Base-by-base conservation (phyloP, 2,113 vertebrate genomes). In the Mormyrus lacerda region DNA sequence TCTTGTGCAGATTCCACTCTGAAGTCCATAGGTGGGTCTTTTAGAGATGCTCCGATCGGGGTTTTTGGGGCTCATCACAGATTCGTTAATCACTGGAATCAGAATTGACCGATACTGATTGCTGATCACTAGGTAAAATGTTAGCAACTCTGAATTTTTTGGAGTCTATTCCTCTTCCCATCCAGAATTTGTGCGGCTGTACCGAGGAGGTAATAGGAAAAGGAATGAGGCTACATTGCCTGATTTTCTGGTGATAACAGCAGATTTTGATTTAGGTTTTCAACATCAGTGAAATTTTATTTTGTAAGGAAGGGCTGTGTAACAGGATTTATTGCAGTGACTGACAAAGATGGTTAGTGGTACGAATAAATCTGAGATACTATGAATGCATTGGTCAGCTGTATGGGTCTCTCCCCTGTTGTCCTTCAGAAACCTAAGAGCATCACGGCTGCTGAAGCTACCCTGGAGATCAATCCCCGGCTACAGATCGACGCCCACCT, bases 351-450 rank as follows among this genome's bases (percentile, higher is more conserved):
- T 3, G 8, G 31, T 19, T 58, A 58, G 5, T 8, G 5, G 55
- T 58, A 24, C 6, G 21, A 58, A 24, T 24, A n/a, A 7, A 6
- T 53, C 21, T 58, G 21, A 24, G 55, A 24, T 24, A 9, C 55
- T 24, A 24, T 24, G 55, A 58, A 24, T 58, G 5, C 0, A 24
- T 53, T 11, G 24, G 1, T 44, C 9, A 7, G 42, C 45, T 4
- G 27, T 5, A 15, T 2, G 4, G 69, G 69, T 76, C 69, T 17
- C 13, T 79, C 24, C 42, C 24, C 58, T 58, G 4, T 65, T 1
- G 84, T 9, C n/a, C 27, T 0, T 31, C 89, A 99, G 98, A 99
- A 97, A 95, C 96, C 98, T 61, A 99, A 99, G 94, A 99, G 98
- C 91, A 97, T 95, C 88, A 99, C 98, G 58, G 98, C 98, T 92